Evolutionary conservation across 2,113 vertebrate species (phyloP), one percentile per base, ranked within the genome.

Genomic region (Tauraco erythrolophus): DNA sequence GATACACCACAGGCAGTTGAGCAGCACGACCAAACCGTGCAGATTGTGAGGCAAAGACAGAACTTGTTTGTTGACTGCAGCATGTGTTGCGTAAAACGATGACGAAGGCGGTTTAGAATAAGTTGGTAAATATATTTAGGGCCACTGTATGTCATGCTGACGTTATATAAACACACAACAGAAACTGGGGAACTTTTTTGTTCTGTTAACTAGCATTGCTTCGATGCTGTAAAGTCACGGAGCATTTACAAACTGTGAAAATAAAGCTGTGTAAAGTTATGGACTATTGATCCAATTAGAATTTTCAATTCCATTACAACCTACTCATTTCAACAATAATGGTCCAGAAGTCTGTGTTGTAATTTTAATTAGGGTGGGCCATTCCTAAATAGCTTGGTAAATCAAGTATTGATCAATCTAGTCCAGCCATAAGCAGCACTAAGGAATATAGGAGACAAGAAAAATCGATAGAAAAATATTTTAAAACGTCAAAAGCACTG

Each of bases 391-490:
- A 96, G 97, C 94, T 97, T 97, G 97, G 98, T 97, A 98, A 98
- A 98, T 98, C 97, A 97, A 94, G 72, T 97, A 98, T 96, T 97
- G 98, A 98, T 98, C 94, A 95, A 87, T 87, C 90, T 43, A 95
- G 94, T 58, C 80, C 88, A 96, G 95, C 96, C 97, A 93, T 85
- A 97, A 98, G 93, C 50, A 94, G 91, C 89, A 94, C 88, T 96
- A 97, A 98, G 97, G 97, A 98, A 98, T 92, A 88, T 17, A 95
- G 96, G 97, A 98, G 98, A 96, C 97, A 97, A 94, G 88, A 61
- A 98, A 98, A 98, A 98, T 98, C 97, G 43, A 98, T 98, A 85
- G 62, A 57, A 97, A 96, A 98, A 97, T 98, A 98, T 98, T 98
- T 98, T 98, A 96, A 98, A 98, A 98, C 48, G 89, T 97, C 97